phyloP scores from a whole-genome alignment of 1,140 invertebrate species.

The Vanessa atalanta region DNA sequence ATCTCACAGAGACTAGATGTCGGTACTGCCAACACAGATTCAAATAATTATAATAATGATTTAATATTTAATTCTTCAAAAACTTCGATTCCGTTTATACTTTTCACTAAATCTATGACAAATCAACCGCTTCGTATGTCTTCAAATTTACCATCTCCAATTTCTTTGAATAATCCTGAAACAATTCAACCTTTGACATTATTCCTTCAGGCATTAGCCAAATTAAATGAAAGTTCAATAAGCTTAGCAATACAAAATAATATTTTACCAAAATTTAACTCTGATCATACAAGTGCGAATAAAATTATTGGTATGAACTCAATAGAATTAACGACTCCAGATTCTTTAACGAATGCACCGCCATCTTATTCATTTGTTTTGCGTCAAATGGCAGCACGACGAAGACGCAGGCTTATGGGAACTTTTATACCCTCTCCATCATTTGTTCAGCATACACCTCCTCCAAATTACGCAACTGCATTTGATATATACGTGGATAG shows the following conservation, averaged over 20 bases:
- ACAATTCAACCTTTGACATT: conserved; percentile 52
- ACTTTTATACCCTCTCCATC: conserved; percentile 74
- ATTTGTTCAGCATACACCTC: conserved; percentile 67
- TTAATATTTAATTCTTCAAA: conserved; percentile 10
- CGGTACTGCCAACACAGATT: not conserved
- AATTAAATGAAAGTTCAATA: conserved; percentile 59
- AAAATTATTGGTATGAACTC: conserved; percentile 36
- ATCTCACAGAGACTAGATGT: conserved; percentile 32
- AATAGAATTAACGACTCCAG: conserved; percentile 58
- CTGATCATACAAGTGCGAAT: conserved; percentile 17
- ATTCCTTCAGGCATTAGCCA: conserved; percentile 59
- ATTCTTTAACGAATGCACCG: conserved; percentile 67
- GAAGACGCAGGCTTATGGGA: conserved; percentile 67
- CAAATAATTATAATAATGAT: not conserved
- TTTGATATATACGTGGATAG: conserved; percentile 73
- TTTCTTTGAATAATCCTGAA: conserved; percentile 30
- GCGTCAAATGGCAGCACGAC: conserved; percentile 61
- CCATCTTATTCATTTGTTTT: conserved; percentile 76
- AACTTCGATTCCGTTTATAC: conserved; percentile 13
- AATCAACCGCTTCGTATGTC: conserved; percentile 32
- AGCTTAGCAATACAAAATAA: conserved; percentile 38
- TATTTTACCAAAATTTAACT: conserved; percentile 19
- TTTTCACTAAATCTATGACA: not conserved
- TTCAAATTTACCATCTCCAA: conserved; percentile 40
- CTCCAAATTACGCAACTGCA: conserved; percentile 68